Evolutionary conservation across 2,888 invertebrate species (phyloP), one percentile per base, ranked within the genome.

Genomic region (Rhingia campestris): DNA sequence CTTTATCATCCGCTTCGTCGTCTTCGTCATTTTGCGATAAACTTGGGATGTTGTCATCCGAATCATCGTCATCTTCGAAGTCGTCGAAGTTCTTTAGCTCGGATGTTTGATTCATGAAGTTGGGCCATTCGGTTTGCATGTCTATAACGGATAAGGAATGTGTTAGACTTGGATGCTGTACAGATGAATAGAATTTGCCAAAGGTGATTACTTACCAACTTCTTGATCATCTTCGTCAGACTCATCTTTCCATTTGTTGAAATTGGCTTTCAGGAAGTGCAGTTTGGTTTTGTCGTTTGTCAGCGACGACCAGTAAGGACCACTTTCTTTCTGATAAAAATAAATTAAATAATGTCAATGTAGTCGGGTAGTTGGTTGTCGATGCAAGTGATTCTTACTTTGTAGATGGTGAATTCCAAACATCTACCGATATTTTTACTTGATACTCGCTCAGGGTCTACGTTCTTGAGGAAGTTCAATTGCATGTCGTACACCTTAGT

Each of bases 221-320:
- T 80, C 59, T 33, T 39, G 67, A 3, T 97, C 97, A 87, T 96
- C 96, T 7, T 95, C 97, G 69, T 96, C 97, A 84, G 98, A 98
- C 92, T 99, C 99, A 92, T 99, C 99, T 92, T 95, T 95, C 99
- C 98, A 99, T 92, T 98, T 98, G 91, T 97, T 97, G 91, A 99
- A 99, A 91, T 99, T 99, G 88, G 98, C 96, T 93, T 98, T 99
- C 88, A 99, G 93, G 95, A 98, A 99, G 91, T 98, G 98, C 88
- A 95, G 95, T 92, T 98, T 98, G 91, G 95, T 95, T 89, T 95
- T 96, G 88, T 96, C 96, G 90, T 96, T 96, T 74, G 97, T 96
- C 87, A 98, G 92, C 87, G 95, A 93, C 67, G 97, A 95, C 98
- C 98, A 99, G 91, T 95, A 98, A 0, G 96, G 93, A 81, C 95